A percentile compares a stretch with the other conserved stretches of the same genome.
Evolutionary conservation across 2,888 invertebrate genomes (phyloP).

Genomic region (Trichogramma evanescens): DNA sequence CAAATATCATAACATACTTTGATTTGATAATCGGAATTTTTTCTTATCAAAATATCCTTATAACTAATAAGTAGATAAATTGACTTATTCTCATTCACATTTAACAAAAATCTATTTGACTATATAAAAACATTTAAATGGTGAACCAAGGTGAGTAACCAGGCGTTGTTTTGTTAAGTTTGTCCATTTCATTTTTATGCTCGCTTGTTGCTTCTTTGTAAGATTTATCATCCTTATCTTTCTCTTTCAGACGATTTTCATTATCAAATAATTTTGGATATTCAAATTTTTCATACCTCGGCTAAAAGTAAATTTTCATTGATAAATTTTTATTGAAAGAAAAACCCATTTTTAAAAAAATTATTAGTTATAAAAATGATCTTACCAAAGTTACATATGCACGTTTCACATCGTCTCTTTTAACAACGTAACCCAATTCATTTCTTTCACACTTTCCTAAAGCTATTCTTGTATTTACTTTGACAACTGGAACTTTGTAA

Average conservation of each 20-base stretch:
- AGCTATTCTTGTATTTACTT: constrained; percentile 69
- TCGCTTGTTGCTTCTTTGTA: constrained; percentile 58
- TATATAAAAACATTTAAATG: constrained; percentile 8
- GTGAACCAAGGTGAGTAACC: constrained; percentile 76
- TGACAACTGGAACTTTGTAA: constrained; percentile 74
- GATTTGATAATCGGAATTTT: not conserved
- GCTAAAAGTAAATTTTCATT: constrained; percentile 52
- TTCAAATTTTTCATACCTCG: constrained; percentile 62
- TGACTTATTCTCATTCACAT: constrained; percentile 6
- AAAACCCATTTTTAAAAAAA: not conserved
- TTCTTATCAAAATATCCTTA: not conserved
- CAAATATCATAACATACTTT: not conserved
- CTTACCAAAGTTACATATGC: constrained; percentile 75
- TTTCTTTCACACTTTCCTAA: constrained; percentile 63
- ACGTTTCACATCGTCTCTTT: constrained; percentile 75
- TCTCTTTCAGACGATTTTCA: constrained; percentile 45
- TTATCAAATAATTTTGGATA: constrained; percentile 68
- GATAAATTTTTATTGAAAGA: not conserved
- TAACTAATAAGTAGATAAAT: not conserved
- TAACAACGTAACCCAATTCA: constrained; percentile 60
- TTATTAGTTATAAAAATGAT: constrained; percentile 13
- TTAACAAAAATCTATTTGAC: constrained; percentile 2
- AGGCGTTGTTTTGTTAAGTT: constrained; percentile 60
- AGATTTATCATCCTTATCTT: constrained; percentile 55
- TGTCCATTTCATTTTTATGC: constrained; percentile 55